Base-by-base conservation (phyloP, 2,888 invertebrate genomes). In the Andrena praecox region DNA sequence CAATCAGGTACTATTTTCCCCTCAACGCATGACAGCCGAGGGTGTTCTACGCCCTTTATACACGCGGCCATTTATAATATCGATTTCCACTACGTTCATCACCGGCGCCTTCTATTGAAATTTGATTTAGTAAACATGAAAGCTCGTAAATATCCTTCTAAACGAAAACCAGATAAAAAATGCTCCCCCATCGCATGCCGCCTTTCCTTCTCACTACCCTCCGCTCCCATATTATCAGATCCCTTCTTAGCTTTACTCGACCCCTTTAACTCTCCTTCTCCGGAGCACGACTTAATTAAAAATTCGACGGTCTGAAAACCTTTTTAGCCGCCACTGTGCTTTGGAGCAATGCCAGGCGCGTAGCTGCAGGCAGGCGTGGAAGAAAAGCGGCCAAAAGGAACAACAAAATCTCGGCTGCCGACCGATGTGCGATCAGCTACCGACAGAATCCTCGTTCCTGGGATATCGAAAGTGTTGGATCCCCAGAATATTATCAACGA, bases 401-500 rank as follows among this genome's bases (percentile, higher is more conserved):
- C 20, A 56, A 54, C 48, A 59, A 33, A 33, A 63, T 56, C 68
- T n/a, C 33, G 1, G 16, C 20, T 52, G 68, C 29, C 12, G 2
- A n/a, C n/a, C 48, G 8, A 50, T 20, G 6, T 20, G 20, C 7
- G 20, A 27, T 10, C 33, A 69, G 67, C 62, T 48, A 48, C 54
- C 48, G 33, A 78, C 33, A 33, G 63, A 78, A 78, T 59, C 56
- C 69, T 54, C 50, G 24, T 59, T 64, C 35, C 48, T 27, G 27
- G 50, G 64, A 69, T 64, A 29, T 69, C 69, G 48, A 69, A 59
- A 56, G 50, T 24, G 56, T 79, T 59, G 29, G 80, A 59, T 33
- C 16, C 27, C 64, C 35, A 70, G 64, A 52, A 69, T 54, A 63
- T 42, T 42, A 35, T n/a, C 29, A 5, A 8, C 16, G 16, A 10